These are phyloP conservation scores for Mantis religiosa DNA, from an alignment of 2,888 invertebrate species.

Conservation along the genomic window DNA sequence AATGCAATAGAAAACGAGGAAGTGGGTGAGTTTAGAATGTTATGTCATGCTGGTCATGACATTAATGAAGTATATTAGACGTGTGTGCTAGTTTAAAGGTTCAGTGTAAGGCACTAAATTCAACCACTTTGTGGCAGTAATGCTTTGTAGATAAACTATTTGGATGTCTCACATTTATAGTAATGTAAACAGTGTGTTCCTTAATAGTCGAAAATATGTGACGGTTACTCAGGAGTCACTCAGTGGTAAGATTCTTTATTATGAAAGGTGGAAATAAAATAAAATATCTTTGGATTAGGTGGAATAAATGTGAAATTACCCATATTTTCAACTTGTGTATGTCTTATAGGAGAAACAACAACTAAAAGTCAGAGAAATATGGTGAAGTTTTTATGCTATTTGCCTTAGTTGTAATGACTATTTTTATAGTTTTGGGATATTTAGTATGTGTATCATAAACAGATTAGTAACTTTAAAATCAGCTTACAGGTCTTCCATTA, in stretches of 20 bases:
- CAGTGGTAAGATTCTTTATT: neutral
- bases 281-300: neutral
- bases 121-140: neutral
- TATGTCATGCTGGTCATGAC: neutral
- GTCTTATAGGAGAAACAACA: too few relatives aligned
- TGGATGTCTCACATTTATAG: neutral
- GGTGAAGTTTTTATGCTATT: too few relatives aligned
- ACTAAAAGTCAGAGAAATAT: too few relatives aligned
- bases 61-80: neutral
- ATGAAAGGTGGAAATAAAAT: neutral
- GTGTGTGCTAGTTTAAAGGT: neutral
- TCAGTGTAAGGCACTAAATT: neutral
- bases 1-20: neutral
- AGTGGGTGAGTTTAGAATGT: neutral
- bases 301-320: too few relatives aligned
- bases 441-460: too few relatives aligned
- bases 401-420: too few relatives aligned
- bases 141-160: neutral
- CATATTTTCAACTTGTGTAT: too few relatives aligned
- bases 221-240: neutral
- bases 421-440: too few relatives aligned
- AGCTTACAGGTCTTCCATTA: too few relatives aligned
- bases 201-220: neutral
- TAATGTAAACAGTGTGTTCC: neutral
- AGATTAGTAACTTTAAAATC: too few relatives aligned